Conservation (phyloP, 92 coral and sea anemone species). For the Hydrozoanthus gracilis region DNA sequence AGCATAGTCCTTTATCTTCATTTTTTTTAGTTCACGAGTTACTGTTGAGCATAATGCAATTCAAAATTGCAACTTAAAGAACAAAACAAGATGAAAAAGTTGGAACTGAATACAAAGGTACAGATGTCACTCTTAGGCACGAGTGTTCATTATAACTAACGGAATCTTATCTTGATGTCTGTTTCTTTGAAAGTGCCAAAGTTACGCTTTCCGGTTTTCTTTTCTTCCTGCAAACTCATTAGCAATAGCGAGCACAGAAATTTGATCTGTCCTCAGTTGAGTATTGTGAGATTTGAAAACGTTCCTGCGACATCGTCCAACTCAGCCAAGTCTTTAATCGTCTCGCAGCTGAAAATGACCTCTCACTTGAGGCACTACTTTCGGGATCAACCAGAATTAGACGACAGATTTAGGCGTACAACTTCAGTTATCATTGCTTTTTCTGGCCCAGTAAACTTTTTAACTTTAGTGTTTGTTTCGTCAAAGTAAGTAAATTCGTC, state of each 20-base stretch:
- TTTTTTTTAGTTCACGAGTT: not conserved
- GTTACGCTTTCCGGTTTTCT: conserved; percentile 57
- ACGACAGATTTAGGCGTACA: conserved; percentile 59
- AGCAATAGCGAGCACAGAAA: conserved; percentile 58
- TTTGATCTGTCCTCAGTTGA: conserved; percentile 58
- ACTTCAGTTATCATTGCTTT: conserved; percentile 68
- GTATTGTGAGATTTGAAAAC: conserved; percentile 64
- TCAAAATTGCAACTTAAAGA: not conserved
- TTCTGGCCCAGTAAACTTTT: conserved; percentile 65
- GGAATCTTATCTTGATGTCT: conserved; percentile 1
- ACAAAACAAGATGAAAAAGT: conserved; percentile 29
- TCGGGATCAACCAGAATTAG: conserved; percentile 75
- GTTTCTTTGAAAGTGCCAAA: conserved; percentile 62
- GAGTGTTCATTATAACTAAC: conserved; percentile 33
- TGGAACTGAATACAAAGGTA: conserved; percentile 1
- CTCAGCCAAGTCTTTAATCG: conserved; percentile 76
- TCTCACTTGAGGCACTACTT: conserved; percentile 72
- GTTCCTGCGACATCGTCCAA: conserved; percentile 69
- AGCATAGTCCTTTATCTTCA: not conserved
- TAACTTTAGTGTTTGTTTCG: conserved; percentile 58
- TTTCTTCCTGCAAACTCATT: conserved; percentile 53
- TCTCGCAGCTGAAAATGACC: conserved; percentile 76
- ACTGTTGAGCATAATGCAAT: not conserved
- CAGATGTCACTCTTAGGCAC: conserved; percentile 25
- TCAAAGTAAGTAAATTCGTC: conserved; percentile 63